Percentiles rank a stretch among this genome's conserved stretches.
Evolutionary conservation across 2,888 invertebrate genomes (phyloP).

Genomic region (Caenorhabditis sp.): DNA sequence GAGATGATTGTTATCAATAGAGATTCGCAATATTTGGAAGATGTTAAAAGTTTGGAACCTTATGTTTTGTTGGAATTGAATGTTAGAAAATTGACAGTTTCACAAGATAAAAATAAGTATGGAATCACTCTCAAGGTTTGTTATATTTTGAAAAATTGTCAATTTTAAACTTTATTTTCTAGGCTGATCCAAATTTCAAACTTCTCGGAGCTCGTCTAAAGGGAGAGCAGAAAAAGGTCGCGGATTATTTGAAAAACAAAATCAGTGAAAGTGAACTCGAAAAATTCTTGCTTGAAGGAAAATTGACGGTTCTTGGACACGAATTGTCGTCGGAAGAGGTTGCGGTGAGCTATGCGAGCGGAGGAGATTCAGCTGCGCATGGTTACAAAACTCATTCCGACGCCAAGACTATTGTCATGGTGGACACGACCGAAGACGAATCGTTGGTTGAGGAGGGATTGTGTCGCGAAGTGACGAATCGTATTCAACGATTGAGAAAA

Average conservation of each 20-base stretch:
- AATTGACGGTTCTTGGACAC: slow-evolving; percentile 81
- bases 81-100: slow-evolving; percentile 82
- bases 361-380: slow-evolving; percentile 27
- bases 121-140: slow-evolving; percentile 81
- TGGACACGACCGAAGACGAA: slow-evolving; percentile 88
- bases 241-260: slow-evolving; percentile 80
- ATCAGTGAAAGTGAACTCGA: slow-evolving; percentile 83
- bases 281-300: slow-evolving; percentile 77
- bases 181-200: slow-evolving; percentile 93
- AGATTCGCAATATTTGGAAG: slow-evolving; percentile 80
- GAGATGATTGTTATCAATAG: slow-evolving; percentile 94
- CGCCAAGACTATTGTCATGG: slow-evolving; percentile 80
- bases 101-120: slow-evolving; percentile 85
- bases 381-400: slow-evolving; percentile 56
- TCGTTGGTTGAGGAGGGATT: slow-evolving; percentile 91
- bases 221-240: slow-evolving; percentile 87
- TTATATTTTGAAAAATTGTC: background rate
- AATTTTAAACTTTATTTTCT: too few relatives aligned
- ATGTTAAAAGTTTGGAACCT: slow-evolving; percentile 81
- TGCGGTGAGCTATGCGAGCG: slow-evolving; percentile 77
- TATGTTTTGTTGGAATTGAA: slow-evolving; percentile 94
- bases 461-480: slow-evolving; percentile 92
- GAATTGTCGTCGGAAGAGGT: slow-evolving; percentile 74
- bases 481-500: slow-evolving; percentile 93
- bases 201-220: slow-evolving; percentile 86